A percentile compares a stretch with the other conserved stretches of the same genome.
Evolutionary conservation across 2,113 vertebrate genomes (phyloP).

Genomic region (Sporophila hypoxantha): DNA sequence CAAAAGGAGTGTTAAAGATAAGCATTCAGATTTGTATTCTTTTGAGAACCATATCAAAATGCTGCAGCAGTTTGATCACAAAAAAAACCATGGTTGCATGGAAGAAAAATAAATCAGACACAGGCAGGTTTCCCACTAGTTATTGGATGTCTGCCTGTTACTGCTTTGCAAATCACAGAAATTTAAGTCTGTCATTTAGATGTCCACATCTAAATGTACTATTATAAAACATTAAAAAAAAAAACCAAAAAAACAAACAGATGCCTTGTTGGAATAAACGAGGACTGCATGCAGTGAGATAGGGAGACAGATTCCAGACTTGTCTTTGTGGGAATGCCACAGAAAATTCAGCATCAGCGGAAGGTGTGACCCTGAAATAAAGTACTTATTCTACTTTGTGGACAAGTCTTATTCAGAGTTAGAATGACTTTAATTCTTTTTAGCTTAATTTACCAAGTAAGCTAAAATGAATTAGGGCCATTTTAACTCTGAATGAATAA

Average conservation of each 20-base stretch:
- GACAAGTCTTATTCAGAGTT: background rate
- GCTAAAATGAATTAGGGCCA: slow-evolving; percentile 7
- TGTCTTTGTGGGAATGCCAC: background rate
- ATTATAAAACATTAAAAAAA: background rate
- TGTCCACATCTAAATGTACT: background rate
- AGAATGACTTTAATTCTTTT: slow-evolving; percentile 1
- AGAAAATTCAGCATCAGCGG: background rate
- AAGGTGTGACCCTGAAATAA: background rate
- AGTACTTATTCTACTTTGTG: background rate
- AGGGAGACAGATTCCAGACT: background rate
- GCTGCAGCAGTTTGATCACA: background rate
- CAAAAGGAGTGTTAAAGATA: background rate
- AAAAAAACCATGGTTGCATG: background rate
- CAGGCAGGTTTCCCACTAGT: background rate
- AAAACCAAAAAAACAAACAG: background rate
- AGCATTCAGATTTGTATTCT: background rate
- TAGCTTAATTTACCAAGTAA: slow-evolving; percentile 38
- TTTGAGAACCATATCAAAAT: background rate
- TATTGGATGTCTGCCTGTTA: background rate
- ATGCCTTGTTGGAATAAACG: background rate
- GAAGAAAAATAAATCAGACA: background rate
- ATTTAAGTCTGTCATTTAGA: background rate
- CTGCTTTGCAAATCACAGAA: background rate
- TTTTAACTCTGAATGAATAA: slow-evolving; percentile 42
- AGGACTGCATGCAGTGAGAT: background rate